Evolutionary conservation across 2,797 vertebrate genomes (phyloP), one percentile per base, ranked within the genome.

Genomic region (Enteromius radiatus): DNA sequence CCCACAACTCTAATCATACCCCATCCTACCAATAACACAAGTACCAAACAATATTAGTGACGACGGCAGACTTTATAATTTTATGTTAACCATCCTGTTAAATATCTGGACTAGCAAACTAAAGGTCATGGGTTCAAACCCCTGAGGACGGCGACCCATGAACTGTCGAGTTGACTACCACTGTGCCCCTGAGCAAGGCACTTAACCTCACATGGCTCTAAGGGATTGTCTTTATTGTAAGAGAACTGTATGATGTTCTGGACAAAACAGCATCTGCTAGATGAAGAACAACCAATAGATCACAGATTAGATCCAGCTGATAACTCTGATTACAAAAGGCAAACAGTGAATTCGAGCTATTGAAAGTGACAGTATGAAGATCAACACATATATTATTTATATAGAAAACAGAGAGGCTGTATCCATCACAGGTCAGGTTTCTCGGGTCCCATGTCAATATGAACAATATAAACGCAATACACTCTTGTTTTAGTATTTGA

Each of bases 271-370:
- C 33, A 75, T 59, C n/a, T 59, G n/a, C 14, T 26, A 38, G 52
- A 23, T 38, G 6, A 26, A 5, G n/a, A 59, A 41, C 1, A 76
- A 59, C 8, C 8, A 26, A 76, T 1, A 76, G 73, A 59, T 63
- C 12, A 31, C 1, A 63, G 0, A 63, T 26, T 47, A 4, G 15
- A 19, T 76, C 49, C 15, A 65, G 3, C 33, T 52, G 71, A 38
- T 56, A 0, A 23, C 15, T 31, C 19, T 63, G 26, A 21, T 64
- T 77, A 21, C 26, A 56, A 67, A 69, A 74, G 63, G 26, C 61
- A 84, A 23, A 31, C 49, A 8, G 41, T 36, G 28, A 65, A 61
- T 54, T 71, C 36, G 82, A 86, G 82, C 80, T 8, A 85, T 88
- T 71, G 83, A 70, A 56, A 61, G 84, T 12, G 41, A 64, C 59